phyloP scores from a whole-genome alignment of 2,797 vertebrate species.

The Gymnocypris eckloni region DNA sequence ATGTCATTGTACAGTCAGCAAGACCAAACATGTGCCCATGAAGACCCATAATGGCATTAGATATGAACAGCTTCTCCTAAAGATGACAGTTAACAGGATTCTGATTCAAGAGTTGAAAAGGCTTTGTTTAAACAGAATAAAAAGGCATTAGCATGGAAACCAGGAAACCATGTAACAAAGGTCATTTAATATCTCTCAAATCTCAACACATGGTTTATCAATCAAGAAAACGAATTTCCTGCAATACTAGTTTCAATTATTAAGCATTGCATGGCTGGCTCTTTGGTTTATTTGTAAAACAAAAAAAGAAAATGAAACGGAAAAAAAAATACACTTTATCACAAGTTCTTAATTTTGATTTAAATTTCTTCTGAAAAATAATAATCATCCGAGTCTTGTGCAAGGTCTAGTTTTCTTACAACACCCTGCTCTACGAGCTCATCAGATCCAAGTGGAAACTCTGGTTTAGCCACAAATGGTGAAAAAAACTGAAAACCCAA shows the following conservation, averaged over 20 bases:
- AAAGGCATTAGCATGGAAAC: neutral
- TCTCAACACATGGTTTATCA: neutral
- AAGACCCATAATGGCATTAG: neutral
- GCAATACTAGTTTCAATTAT: neutral
- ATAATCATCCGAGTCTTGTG: neutral
- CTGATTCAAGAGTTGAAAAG: neutral
- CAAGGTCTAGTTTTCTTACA: neutral
- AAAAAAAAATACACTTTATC: no score
- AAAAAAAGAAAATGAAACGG: neutral
- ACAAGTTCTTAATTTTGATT: neutral
- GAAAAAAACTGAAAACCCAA: neutral
- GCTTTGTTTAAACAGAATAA: neutral
- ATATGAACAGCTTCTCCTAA: neutral
- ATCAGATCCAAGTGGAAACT: neutral
- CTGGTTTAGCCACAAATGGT: neutral
- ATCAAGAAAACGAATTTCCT: neutral
- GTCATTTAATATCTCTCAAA: neutral
- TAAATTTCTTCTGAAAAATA: neutral
- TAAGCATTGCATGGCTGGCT: neutral
- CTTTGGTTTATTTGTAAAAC: neutral
- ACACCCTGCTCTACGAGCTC: conserved; percentile 10
- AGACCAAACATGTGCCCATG: neutral
- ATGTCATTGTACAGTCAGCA: neutral
- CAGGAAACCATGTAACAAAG: neutral
- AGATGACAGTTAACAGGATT: neutral